Evolutionary conservation across 2,113 vertebrate genomes (phyloP), one percentile per base, ranked within the genome.

Genomic region (Colossoma macropomum): DNA sequence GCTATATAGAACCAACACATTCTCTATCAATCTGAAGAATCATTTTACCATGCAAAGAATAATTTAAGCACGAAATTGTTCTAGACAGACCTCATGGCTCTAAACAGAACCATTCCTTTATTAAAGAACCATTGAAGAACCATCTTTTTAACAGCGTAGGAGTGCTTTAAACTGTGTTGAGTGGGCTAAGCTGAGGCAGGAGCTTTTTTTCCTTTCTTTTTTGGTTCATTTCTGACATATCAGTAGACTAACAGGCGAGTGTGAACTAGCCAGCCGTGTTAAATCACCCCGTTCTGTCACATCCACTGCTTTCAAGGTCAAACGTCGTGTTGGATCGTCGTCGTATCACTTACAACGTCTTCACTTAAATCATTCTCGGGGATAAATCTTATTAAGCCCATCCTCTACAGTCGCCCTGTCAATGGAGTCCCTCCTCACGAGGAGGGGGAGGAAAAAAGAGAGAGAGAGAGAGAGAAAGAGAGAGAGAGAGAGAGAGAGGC

Each of bases 201-300:
- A 77, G 86, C 75, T 74, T 90, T 89, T 90, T 70, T 25, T 30
- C 3, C 10, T 30, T 75, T 52, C 38, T 60, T 45, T 12, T 19
- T 50, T 56, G 17, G 34, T 34, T 41, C 52, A 70, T 7, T 79
- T 72, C 75, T 87, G 87, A 82, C 52, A 80, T 86, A 60, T 85
- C 82, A 54, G 76, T 38, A 78, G 70, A 81, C 59, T 82, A 65
- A 88, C 54, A 80, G 85, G 84, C 60, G 63, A 74, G 80, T 73
- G 50, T 79, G 85, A 89, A 87, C 87, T 76, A 91, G 70, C 88
- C 82, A 84, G 87, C 89, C 88, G 54, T 80, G 86, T 82, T 87
- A 90, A 89, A 91, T 91, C 89, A 91, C 89, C 92, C 86, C 79
- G 86, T 90, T 93, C 84, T 91, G 92, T 93, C 93, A 93, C 89